Conservation (phyloP, 2,113 vertebrate genomes). For the Trichomycterus rosablanca region DNA sequence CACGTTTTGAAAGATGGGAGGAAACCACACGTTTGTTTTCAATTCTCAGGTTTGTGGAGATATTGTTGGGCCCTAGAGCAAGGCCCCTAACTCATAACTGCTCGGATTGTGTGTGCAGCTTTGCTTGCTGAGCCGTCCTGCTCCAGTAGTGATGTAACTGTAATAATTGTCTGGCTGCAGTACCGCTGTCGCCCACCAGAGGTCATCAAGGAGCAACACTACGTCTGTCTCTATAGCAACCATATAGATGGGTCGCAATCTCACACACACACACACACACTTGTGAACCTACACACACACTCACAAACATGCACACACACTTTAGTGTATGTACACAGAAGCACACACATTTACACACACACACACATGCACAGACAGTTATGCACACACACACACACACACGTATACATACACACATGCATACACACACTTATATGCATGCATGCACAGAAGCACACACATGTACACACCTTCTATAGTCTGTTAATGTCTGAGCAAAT, state of each 20-base stretch:
- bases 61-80: too few relatives aligned
- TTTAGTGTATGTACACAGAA: too few relatives aligned
- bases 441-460: neutral
- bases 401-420: neutral
- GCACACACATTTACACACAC: conserved; percentile 42
- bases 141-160: conserved; percentile 11
- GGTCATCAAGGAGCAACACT: conserved; percentile 26
- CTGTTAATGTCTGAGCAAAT: too few relatives aligned
- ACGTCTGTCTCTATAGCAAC: conserved; percentile 33
- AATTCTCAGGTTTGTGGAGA: too few relatives aligned
- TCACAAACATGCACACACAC: conserved; percentile 41
- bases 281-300: too few relatives aligned
- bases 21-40: too few relatives aligned
- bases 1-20: too few relatives aligned
- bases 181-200: conserved; percentile 31
- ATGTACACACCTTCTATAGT: too few relatives aligned
- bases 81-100: too few relatives aligned
- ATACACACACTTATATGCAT: neutral
- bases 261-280: neutral
- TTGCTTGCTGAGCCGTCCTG: too few relatives aligned
- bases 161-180: conserved; percentile 5
- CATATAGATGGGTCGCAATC: neutral
- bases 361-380: conserved; percentile 64
- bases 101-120: too few relatives aligned
- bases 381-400: conserved; percentile 66